Base-by-base conservation (phyloP, 2,113 vertebrate genomes). In the Athene cunicularia region DNA sequence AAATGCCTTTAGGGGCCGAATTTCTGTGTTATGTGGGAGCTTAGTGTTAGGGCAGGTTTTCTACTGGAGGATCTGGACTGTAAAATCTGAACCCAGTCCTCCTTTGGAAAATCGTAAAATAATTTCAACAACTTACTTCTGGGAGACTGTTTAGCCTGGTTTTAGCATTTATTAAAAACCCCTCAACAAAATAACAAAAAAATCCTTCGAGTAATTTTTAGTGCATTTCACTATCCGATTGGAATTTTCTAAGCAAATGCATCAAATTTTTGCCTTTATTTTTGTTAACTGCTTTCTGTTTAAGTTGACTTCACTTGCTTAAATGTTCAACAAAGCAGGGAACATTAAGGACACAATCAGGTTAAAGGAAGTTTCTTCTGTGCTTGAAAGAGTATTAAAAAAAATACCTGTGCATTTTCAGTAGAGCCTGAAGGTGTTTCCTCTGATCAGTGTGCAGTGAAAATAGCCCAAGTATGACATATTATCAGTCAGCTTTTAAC, bases 401-500 rank as follows among this genome's bases (percentile, higher is more conserved):
- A 80, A 74, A 64, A 35, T 64, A 72, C 15, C n/a, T 58, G 26
- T 58, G 22, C 2, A 1, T 45, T 91, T 94, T 86, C 26, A 47
- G 12, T 26, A 41, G 22, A 76, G 26, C 30, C 50, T 80, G 60
- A 22, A 90, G 28, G 6, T 50, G 26, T 87, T 86, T 74, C 8
- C 22, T 45, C 9, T 45, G 8, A 23, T 52, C 43, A 19, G 0
- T 3, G 18, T 21, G 45, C 32, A 33, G 8, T 45, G 49, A 75
- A 73, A 75, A 67, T 2, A 5, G n/a, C 33, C 6, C 28, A 37
- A 62, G 28, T 62, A 15, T 1, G 0, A 67, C 18, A 3, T 47
- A 8, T 52, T 55, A 28, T 47, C 62, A 41, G 59, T 26, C 58
- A 41, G 22, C 41, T 76, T 80, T 80, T 72, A 82, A 45, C 37